Evolutionary conservation across 2,797 vertebrate genomes (phyloP).

Genomic region (Momotus momota): DNA sequence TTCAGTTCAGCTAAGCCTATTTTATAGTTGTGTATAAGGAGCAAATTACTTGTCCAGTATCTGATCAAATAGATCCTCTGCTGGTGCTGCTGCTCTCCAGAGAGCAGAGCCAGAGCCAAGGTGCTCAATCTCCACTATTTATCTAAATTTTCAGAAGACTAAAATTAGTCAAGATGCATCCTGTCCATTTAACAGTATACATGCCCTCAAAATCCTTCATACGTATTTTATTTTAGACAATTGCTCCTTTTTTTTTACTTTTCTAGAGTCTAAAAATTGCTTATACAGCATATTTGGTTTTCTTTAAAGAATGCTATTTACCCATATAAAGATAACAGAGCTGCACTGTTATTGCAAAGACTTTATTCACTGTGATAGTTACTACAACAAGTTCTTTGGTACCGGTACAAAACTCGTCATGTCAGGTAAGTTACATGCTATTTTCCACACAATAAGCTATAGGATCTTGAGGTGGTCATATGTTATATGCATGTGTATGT

Average conservation of each 20-base stretch:
- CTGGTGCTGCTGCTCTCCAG: not conserved
- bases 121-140: not conserved
- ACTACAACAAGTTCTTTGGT: not conserved
- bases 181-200: not conserved
- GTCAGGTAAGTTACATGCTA: conserved; percentile 31
- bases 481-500: too few relatives aligned
- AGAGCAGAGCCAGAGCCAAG: not conserved
- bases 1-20: too few relatives aligned
- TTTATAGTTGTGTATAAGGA: not conserved
- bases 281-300: not conserved
- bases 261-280: not conserved
- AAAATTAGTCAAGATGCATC: not conserved
- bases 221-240: not conserved
- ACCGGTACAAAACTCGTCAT: conserved; percentile 28
- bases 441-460: not conserved
- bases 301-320: not conserved
- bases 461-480: not conserved
- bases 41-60: not conserved
- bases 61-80: not conserved
- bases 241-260: not conserved
- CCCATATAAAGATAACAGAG: not conserved
- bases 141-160: not conserved
- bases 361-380: not conserved
- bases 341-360: not conserved
- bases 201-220: not conserved